These are phyloP conservation scores for Phainopepla nitens DNA, from an alignment of 2,113 vertebrate species.

Conservation along the genomic window DNA sequence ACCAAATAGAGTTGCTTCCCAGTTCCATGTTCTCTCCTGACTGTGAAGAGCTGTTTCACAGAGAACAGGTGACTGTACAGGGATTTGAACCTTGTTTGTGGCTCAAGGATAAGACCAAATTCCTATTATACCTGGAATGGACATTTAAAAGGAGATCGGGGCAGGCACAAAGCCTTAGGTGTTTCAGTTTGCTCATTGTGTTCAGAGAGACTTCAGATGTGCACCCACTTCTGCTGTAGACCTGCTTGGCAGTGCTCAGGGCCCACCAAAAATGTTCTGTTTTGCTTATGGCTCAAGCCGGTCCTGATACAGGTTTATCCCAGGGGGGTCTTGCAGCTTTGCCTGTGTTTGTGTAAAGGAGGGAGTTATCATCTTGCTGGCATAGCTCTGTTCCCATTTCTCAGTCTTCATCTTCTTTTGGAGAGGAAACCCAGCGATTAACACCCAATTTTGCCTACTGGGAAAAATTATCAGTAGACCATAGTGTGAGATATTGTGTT, in stretches of 20 bases:
- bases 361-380: background rate
- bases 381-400: background rate
- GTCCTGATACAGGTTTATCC: background rate
- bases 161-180: background rate
- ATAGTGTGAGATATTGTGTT: background rate
- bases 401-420: background rate
- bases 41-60: background rate
- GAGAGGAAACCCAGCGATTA: background rate
- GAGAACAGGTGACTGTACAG: background rate
- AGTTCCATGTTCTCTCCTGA: background rate
- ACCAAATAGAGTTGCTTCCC: background rate
- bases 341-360: background rate
- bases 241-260: rapidly evolving
- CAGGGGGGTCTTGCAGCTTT: background rate
- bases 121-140: background rate
- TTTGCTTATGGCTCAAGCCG: background rate
- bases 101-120: background rate
- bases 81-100: background rate
- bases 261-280: background rate
- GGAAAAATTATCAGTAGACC: background rate
- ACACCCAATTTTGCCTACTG: background rate
- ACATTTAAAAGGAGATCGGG: background rate
- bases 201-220: background rate
- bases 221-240: background rate
- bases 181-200: background rate